phyloP scores from a whole-genome alignment of 2,113 vertebrate genomes.

The Pterocles orientalis region DNA sequence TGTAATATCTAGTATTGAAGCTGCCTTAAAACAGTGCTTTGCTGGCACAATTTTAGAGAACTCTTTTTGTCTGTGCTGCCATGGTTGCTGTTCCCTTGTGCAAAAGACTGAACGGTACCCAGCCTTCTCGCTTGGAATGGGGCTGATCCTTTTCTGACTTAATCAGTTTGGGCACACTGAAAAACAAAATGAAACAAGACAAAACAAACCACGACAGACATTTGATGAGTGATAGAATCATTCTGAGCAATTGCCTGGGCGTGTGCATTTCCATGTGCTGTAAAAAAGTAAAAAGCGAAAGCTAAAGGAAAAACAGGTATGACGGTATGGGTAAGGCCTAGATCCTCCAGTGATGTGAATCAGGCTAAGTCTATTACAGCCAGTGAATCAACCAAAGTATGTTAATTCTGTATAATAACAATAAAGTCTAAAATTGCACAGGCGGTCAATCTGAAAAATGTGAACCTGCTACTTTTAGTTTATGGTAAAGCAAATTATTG shows the following conservation, averaged over 20 bases:
- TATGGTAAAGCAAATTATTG: neutral
- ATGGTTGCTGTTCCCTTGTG: neutral
- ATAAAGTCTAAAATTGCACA: neutral
- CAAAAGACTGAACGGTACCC: neutral
- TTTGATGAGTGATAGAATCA: neutral
- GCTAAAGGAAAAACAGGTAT: neutral
- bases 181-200: neutral
- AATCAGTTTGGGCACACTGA: neutral
- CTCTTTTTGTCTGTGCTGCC: neutral
- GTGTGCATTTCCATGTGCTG: neutral
- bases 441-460: neutral
- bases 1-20: neutral
- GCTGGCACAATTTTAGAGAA: neutral
- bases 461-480: neutral
- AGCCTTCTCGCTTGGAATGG: neutral
- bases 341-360: neutral
- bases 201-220: neutral
- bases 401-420: neutral
- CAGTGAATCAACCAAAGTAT: neutral
- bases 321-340: neutral
- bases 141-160: neutral
- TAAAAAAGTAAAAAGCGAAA: constrained; percentile 10
- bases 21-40: neutral
- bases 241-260: neutral
- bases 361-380: neutral